Conservation (phyloP, 1,140 invertebrate species). For the Drosophila orosa region DNA sequence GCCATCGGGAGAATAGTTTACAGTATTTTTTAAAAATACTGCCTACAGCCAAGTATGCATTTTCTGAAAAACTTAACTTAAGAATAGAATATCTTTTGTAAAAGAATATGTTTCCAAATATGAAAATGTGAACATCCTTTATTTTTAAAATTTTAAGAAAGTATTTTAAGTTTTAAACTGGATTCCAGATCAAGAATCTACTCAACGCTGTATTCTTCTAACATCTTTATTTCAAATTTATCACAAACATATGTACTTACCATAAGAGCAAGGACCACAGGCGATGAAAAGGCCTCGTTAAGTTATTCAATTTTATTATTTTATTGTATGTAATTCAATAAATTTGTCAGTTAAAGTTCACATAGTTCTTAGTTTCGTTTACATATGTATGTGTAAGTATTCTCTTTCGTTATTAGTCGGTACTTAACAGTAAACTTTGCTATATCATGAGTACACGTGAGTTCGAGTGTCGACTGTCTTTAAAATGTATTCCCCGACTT, state of each 20-base stretch:
- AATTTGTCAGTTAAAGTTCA: conserved; percentile 79
- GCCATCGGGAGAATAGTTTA: background rate
- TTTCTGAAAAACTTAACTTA: background rate
- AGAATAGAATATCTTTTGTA: too few species aligned
- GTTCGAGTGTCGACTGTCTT: conserved; percentile 42
- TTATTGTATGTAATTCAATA: conserved; percentile 79
- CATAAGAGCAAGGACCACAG: background rate
- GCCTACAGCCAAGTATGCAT: background rate
- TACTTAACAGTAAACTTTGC: conserved; percentile 71
- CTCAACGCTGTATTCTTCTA: too few species aligned
- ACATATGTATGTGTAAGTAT: conserved; percentile 60
- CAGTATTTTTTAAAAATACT: background rate
- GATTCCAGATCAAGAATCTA: too few species aligned
- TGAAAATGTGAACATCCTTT: too few species aligned
- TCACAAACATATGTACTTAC: too few species aligned
- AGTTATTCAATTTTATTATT: conserved; percentile 76
- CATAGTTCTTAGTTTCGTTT: conserved; percentile 71
- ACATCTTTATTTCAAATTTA: too few species aligned
- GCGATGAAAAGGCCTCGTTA: conserved; percentile 8
- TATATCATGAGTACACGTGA: conserved; percentile 63
- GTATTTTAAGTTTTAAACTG: too few species aligned
- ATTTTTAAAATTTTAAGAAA: too few species aligned
- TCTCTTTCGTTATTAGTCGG: conserved; percentile 64
- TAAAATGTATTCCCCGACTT: conserved; percentile 41
- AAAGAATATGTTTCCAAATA: too few species aligned